Conservation (phyloP, 2,888 invertebrate genomes). For the Thereva nobilitata region DNA sequence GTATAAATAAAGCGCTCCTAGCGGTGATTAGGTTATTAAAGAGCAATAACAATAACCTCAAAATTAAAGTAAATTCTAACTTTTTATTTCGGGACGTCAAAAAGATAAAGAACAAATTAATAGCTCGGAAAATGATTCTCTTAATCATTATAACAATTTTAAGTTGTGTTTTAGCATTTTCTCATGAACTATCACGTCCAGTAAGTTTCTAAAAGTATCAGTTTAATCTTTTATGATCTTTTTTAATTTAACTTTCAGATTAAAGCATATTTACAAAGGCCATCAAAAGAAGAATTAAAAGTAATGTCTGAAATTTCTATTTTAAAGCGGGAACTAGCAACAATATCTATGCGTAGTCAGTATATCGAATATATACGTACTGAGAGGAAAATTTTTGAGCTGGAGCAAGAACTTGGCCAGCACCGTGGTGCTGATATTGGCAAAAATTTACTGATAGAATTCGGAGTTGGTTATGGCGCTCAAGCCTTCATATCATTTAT, state of each 20-base stretch:
- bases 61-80: no score
- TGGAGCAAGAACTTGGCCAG: constrained; percentile 30
- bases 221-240: no score
- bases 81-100: no score
- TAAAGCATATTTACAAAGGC: constrained; percentile 32
- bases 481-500: constrained; percentile 54
- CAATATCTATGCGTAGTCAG: constrained; percentile 40
- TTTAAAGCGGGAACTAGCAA: constrained; percentile 34
- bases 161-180: no score
- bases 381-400: constrained; percentile 40
- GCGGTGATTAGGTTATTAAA: no score
- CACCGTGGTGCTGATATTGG: not conserved
- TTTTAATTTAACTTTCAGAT: constrained; percentile 31
- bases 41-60: no score
- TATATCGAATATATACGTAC: constrained; percentile 40
- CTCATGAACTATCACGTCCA: no score
- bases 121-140: no score
- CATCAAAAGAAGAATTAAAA: constrained; percentile 31
- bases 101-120: no score
- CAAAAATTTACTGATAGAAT: constrained; percentile 31
- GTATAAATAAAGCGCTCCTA: no score
- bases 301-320: constrained; percentile 31
- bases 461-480: constrained; percentile 52
- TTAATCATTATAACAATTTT: no score
- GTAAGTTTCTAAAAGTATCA: no score